Evolutionary conservation across 1,140 invertebrate genomes (phyloP).

Genomic region (Neomicropteryx cornuta): DNA sequence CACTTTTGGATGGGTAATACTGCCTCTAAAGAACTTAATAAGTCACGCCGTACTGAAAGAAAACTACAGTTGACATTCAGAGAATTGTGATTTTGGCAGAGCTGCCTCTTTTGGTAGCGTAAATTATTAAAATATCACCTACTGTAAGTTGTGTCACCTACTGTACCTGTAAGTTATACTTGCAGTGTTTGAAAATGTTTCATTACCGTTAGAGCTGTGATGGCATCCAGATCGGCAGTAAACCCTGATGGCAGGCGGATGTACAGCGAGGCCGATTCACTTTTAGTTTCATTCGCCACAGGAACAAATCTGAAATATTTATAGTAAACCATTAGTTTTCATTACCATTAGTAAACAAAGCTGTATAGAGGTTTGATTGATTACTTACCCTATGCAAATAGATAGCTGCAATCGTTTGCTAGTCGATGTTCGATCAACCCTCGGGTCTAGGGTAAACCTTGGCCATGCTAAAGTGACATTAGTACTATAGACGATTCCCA

Average conservation of each 20-base stretch:
- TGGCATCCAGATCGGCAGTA: conserved; percentile 31
- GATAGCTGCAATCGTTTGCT: conserved; percentile 75
- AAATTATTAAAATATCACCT: neutral
- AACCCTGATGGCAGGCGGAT: conserved; percentile 37
- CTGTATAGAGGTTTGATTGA: neutral
- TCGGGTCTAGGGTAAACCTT: conserved; percentile 78
- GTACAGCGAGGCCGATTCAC: conserved; percentile 30
- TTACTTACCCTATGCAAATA: conserved; percentile 63
- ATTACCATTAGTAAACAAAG: neutral
- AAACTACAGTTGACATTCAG: no score
- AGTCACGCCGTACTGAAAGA: no score
- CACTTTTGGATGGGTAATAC: no score
- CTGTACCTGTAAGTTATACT: neutral
- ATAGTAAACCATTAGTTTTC: neutral
- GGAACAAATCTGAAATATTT: conserved; percentile 27
- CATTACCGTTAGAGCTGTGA: conserved; percentile 31
- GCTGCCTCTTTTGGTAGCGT: neutral
- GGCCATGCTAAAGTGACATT: conserved; percentile 86
- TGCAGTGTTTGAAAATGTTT: conserved; percentile 4
- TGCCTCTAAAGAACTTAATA: no score
- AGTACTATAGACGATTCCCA: conserved; percentile 74
- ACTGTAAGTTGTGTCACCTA: neutral
- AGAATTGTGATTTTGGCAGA: neutral
- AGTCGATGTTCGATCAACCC: conserved; percentile 77
- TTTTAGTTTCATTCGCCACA: conserved; percentile 31